phyloP scores from a whole-genome alignment of 1,140 invertebrate genomes.

The Diuraphis noxia region DNA sequence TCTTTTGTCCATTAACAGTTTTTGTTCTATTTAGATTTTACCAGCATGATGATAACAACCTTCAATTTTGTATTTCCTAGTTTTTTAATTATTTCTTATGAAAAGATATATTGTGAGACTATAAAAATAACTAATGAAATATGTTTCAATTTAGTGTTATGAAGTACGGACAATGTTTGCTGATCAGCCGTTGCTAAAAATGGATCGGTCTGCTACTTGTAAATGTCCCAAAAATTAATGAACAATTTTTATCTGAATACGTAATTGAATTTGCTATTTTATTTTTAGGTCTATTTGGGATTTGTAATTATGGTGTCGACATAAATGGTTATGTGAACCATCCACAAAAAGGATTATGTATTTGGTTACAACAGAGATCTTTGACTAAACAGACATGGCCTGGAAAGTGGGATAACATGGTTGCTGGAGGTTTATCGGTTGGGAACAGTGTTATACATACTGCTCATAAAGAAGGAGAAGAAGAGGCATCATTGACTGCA shows the following conservation, averaged over 20 bases:
- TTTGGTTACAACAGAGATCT: conserved; percentile 91
- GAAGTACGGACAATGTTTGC: conserved; percentile 76
- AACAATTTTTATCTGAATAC: background rate
- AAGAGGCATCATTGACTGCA: conserved; percentile 85
- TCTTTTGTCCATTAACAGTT: background rate
- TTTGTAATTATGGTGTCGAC: conserved; percentile 90
- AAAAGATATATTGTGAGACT: background rate
- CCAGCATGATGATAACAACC: background rate
- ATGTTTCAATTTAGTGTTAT: conserved; percentile 70
- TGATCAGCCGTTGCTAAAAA: conserved; percentile 76
- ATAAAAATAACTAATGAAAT: conserved; percentile 24
- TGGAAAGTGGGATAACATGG: conserved; percentile 93
- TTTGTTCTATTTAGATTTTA: background rate
- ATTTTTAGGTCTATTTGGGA: conserved; percentile 78
- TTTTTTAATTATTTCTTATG: background rate
- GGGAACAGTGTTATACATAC: conserved; percentile 85
- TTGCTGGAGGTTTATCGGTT: conserved; percentile 87
- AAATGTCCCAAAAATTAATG: conserved; percentile 58
- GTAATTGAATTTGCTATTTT: conserved; percentile 37
- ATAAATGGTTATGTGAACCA: conserved; percentile 90
- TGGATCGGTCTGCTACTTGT: conserved; percentile 90
- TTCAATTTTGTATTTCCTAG: background rate
- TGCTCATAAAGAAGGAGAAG: conserved; percentile 87
- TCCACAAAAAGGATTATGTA: conserved; percentile 79
- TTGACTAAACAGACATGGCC: conserved; percentile 93